These are phyloP conservation scores for Danio rerio DNA, from an alignment of 2,113 vertebrate genomes.

Conservation along the genomic window GRCz12tu NC_133196.1:23898501-23899000, in stretches of 20 bases:
- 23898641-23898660: constrained; percentile 1
- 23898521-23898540: not conserved
- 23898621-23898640: constrained; percentile 41
- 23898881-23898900: constrained; percentile 18
- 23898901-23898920: not conserved
- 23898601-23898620: constrained; percentile 49
- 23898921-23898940: not conserved
- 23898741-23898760: not conserved
- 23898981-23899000: not conserved
- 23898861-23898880: constrained; percentile 12
- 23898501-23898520: not conserved
- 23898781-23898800: not conserved
- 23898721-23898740: not conserved
- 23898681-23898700: not conserved
- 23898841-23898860: not conserved
- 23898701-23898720: not conserved
- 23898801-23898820: not conserved
- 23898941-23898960: not conserved
- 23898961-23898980: not conserved
- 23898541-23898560: not conserved
- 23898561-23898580: not conserved
- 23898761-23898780: not conserved
- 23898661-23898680: not conserved
- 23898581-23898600: constrained; percentile 49
- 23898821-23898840: not conserved